These are phyloP conservation scores for Slavum lentiscoides DNA, from an alignment of 2,888 invertebrate genomes.

Conservation along the genomic window DNA sequence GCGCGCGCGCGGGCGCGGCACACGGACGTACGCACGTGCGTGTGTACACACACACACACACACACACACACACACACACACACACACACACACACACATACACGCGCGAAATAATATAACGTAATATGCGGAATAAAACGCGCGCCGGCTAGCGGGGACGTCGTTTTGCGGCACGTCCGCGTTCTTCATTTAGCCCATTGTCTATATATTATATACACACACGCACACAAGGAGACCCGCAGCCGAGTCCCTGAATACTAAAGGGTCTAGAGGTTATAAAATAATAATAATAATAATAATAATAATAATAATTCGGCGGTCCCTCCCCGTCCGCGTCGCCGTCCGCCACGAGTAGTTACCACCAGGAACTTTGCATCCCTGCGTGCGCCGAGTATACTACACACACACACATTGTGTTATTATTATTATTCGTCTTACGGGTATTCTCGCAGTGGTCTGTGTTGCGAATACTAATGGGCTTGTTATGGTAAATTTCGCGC, in stretches of 20 bases:
- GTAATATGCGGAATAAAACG: neutral
- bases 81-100: neutral
- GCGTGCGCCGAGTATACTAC: neutral
- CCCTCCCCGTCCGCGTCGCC: neutral
- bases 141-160: neutral
- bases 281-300: constrained; percentile 23
- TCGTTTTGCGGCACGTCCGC: constrained; percentile 44
- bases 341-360: neutral
- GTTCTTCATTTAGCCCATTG: constrained; percentile 52
- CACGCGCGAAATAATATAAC: neutral
- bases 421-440: neutral
- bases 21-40: neutral
- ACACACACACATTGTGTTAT: neutral
- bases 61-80: neutral
- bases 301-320: neutral
- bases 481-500: constrained; percentile 9
- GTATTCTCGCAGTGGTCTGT: neutral
- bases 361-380: neutral
- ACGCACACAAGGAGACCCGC: constrained; percentile 6
- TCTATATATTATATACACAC: constrained; percentile 7
- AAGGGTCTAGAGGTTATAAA: constrained; percentile 22
- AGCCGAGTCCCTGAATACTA: constrained; percentile 45
- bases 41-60: neutral
- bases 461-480: neutral
- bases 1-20: neutral